Conservation (phyloP, 2,113 vertebrate genomes). For the Cyprinodon brontotheroides region DNA sequence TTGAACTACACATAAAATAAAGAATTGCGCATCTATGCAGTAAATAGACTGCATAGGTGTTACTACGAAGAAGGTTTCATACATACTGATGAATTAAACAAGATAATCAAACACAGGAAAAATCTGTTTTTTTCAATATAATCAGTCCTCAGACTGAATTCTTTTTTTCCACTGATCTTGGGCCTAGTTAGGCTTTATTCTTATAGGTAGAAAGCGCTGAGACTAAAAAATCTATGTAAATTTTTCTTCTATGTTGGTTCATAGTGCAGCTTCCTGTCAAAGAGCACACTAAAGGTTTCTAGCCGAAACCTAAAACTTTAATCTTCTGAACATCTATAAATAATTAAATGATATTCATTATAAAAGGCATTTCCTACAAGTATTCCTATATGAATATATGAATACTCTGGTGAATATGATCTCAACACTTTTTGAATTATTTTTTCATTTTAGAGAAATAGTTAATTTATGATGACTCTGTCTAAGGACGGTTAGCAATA, state of each 20-base stretch:
- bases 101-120: conserved; percentile 37
- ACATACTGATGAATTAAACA: conserved; percentile 17
- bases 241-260: conserved; percentile 74
- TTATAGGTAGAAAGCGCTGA: conserved; percentile 58
- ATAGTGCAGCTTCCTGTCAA: conserved; percentile 36
- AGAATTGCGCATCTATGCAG: background rate
- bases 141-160: conserved; percentile 31
- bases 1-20: background rate
- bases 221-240: conserved; percentile 61
- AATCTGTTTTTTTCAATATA: background rate
- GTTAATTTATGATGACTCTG: too few relatives aligned
- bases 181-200: conserved; percentile 46
- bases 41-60: background rate
- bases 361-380: background rate
- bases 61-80: background rate
- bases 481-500: too few relatives aligned
- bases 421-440: too few relatives aligned
- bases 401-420: background rate
- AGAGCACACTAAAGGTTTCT: conserved; percentile 53
- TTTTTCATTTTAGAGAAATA: too few relatives aligned
- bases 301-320: background rate
- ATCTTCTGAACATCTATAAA: background rate
- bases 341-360: background rate
- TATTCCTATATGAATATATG: background rate
- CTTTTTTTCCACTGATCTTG: conserved; percentile 44